Percentiles rank a stretch among this genome's conserved stretches.
phyloP scores from a whole-genome alignment of 2,113 vertebrate species.

The Indicator maculatus region DNA sequence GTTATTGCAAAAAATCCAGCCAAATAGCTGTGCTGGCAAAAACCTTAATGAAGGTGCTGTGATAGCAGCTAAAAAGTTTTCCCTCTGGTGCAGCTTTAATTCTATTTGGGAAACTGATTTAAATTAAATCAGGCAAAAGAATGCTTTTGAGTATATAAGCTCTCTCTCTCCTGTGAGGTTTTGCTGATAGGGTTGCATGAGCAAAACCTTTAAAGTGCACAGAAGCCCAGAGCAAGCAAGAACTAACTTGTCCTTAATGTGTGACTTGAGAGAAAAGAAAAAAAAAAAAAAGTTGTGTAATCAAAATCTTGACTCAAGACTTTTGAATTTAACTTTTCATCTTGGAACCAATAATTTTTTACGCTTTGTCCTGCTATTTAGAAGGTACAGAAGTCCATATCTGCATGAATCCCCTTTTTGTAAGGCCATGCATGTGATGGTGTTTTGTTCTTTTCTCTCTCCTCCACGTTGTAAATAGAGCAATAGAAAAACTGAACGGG shows the following conservation, averaged over 20 bases:
- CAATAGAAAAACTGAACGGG: slow-evolving; percentile 95
- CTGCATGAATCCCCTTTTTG: not conserved
- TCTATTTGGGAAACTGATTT: slow-evolving; percentile 57
- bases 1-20: not conserved
- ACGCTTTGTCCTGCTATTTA: not conserved
- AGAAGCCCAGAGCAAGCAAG: slow-evolving; percentile 22
- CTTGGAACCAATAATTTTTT: not conserved
- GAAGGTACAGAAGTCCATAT: not conserved
- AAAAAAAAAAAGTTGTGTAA: not conserved
- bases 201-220: not conserved
- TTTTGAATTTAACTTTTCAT: not conserved
- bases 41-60: slow-evolving; percentile 50
- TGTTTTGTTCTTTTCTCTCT: not conserved
- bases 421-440: not conserved
- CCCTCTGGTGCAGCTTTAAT: slow-evolving; percentile 60
- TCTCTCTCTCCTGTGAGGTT: slow-evolving; percentile 32
- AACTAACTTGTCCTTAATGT: slow-evolving; percentile 22
- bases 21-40: slow-evolving; percentile 50
- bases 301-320: not conserved
- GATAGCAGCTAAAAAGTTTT: slow-evolving; percentile 46
- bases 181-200: slow-evolving; percentile 17
- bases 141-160: slow-evolving; percentile 40
- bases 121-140: slow-evolving; percentile 60
- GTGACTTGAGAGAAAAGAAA: not conserved
- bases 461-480: slow-evolving; percentile 75